Conservation (phyloP, 1,140 invertebrate genomes). For the Penaeus chinensis region DNA sequence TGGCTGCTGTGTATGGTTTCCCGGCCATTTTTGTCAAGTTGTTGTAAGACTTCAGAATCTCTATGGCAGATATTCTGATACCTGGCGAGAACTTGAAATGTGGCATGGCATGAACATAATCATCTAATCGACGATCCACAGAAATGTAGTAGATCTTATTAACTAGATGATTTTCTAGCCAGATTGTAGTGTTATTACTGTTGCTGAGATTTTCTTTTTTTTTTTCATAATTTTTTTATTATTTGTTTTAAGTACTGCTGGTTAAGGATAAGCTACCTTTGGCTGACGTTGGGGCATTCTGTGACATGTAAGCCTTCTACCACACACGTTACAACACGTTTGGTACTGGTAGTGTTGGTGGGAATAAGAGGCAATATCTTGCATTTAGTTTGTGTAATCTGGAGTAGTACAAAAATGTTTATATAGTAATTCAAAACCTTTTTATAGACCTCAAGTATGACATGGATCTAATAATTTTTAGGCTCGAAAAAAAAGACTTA, state of each 20-base stretch:
- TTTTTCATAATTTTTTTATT: background rate
- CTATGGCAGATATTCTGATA: no score
- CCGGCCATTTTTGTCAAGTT: background rate
- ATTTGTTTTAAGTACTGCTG: slow-evolving; percentile 42
- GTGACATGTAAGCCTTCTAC: slow-evolving; percentile 52
- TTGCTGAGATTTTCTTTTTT: slow-evolving; percentile 45
- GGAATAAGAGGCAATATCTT: slow-evolving; percentile 52
- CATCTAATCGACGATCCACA: slow-evolving; percentile 26
- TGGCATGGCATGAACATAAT: background rate
- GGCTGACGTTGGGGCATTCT: slow-evolving; percentile 43
- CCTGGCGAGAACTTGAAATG: no score
- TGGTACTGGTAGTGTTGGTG: slow-evolving; percentile 50
- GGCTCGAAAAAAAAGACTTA: background rate
- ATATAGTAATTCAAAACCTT: slow-evolving; percentile 37
- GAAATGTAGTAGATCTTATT: slow-evolving; percentile 32
- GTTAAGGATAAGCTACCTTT: slow-evolving; percentile 53
- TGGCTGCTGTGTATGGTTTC: background rate
- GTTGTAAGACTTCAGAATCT: no score
- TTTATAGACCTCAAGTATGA: slow-evolving; percentile 26
- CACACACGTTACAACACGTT: slow-evolving; percentile 36
- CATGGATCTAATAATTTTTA: slow-evolving; percentile 29
- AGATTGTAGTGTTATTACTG: slow-evolving; percentile 46
- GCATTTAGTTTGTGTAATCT: slow-evolving; percentile 54
- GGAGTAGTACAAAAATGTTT: slow-evolving; percentile 43
- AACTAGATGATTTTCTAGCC: slow-evolving; percentile 49